Evolutionary conservation across 2,888 invertebrate genomes (phyloP).

Genomic region (Toxonevra muliebris): DNA sequence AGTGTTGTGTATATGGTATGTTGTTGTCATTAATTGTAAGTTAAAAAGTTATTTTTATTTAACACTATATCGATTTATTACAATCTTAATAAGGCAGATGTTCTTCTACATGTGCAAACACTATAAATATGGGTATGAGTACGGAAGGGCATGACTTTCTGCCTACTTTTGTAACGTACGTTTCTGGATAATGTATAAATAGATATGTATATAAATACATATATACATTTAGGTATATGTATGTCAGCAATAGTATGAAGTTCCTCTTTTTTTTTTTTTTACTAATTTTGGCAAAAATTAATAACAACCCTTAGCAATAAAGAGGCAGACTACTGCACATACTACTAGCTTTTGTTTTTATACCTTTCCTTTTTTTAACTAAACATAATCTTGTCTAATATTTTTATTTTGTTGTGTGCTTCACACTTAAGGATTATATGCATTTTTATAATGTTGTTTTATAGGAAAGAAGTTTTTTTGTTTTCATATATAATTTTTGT

Average conservation of each 20-base stretch:
- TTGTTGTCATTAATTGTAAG: conserved; percentile 52
- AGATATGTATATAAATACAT: too few relatives aligned
- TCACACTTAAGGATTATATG: conserved; percentile 47
- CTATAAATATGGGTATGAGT: not conserved
- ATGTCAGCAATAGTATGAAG: not conserved
- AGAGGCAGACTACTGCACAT: not conserved
- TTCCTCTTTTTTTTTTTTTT: conserved; percentile 18
- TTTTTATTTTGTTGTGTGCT: conserved; percentile 36
- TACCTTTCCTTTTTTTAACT: not conserved
- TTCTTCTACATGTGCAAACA: conserved; percentile 22
- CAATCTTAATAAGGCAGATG: conserved; percentile 41
- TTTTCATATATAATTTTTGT: not conserved
- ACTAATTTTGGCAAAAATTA: conserved; percentile 27
- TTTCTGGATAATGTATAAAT: conserved; percentile 17
- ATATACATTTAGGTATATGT: too few relatives aligned
- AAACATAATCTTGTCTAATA: conserved; percentile 60
- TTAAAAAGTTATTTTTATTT: conserved; percentile 51
- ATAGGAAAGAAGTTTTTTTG: not conserved
- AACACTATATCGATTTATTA: conserved; percentile 36
- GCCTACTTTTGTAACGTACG: conserved; percentile 37
- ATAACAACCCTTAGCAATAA: conserved; percentile 36
- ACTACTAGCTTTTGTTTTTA: not conserved
- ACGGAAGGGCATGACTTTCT: not conserved
- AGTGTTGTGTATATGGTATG: conserved; percentile 16
- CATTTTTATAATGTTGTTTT: conserved; percentile 33